Base-by-base conservation (phyloP, 2,888 invertebrate genomes). In the Morpho helenor region DNA sequence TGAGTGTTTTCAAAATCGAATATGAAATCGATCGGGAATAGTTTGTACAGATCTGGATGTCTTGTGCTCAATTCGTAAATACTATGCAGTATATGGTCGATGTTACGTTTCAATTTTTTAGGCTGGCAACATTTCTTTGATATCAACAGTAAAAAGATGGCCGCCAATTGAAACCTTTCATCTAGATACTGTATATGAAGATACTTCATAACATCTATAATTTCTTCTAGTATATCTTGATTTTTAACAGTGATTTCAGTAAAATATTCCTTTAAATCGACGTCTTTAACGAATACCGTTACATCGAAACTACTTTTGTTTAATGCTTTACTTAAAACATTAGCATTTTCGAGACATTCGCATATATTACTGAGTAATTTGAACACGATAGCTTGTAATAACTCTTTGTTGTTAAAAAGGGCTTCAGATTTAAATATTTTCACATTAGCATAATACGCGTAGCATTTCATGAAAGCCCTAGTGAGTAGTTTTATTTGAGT, bases 61-160 rank as follows among this genome's bases (percentile, higher is more conserved):
- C 87, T 84, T 0, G 75, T 66, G 54, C 83, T 84, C 47, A 89
- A 68, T 74, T 91, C 90, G 55, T 77, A 91, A 10, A 84, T 79
- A 58, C 72, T 79, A 61, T 82, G 82, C 40, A 90, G 41, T 22
- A 82, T 59, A 58, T 70, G 63, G 65, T 90, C 91, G 6, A 82
- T 74, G 23, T 49, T 77, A 7, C 75, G 73, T 61, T 73, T 72
- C n/a, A 77, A 42, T 77, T 87, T 84, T 71, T 87, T 84, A 39
- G 65, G 61, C n/a, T 70, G 75, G 63, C 76, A 74, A 74, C 73
- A 75, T 57, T 80, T 83, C 64, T 91, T 90, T n/a, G 81, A 61
- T n/a, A 74, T 69, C 52, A 91, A 57, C 61, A 87, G 64, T 7
- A 85, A 68, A 56, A 87, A 87, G 46, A 89, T 78, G 10, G 79